Evolutionary conservation across 2,888 invertebrate genomes (phyloP).

Genomic region (Noctua pronuba): DNA sequence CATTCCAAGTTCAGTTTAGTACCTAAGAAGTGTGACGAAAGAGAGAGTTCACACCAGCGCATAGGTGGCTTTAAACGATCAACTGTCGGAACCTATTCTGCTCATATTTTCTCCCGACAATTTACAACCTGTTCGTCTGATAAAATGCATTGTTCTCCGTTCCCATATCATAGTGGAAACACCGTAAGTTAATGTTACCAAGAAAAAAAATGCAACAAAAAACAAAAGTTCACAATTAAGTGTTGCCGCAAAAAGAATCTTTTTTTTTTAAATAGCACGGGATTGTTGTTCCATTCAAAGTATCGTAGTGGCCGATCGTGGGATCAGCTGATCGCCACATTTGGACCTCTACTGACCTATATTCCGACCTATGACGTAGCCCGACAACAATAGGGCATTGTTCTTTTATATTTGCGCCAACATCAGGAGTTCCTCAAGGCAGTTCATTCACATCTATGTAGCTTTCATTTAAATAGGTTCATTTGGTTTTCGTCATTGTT

Average conservation of each 20-base stretch:
- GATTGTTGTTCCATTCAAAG: constrained; percentile 67
- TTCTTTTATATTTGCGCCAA: constrained; percentile 89
- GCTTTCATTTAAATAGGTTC: constrained; percentile 80
- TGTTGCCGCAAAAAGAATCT: constrained; percentile 64
- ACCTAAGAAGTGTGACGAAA: constrained; percentile 46
- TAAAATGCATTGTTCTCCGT: constrained; percentile 61
- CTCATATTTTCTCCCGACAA: constrained; percentile 62
- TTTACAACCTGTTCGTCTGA: constrained; percentile 60
- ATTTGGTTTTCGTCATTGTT: constrained; percentile 89
- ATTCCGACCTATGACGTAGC: constrained; percentile 88
- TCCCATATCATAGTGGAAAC: constrained; percentile 59
- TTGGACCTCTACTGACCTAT: constrained; percentile 88
- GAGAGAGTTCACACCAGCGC: constrained; percentile 52
- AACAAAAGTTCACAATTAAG: constrained; percentile 65
- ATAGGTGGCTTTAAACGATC: constrained; percentile 21
- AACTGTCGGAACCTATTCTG: constrained; percentile 47
- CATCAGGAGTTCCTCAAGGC: constrained; percentile 88
- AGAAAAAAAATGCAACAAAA: constrained; percentile 51
- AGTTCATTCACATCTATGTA: constrained; percentile 88
- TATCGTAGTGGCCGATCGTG: constrained; percentile 77
- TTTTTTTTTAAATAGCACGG: constrained; percentile 69
- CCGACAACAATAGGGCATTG: constrained; percentile 89
- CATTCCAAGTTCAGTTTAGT: constrained; percentile 5
- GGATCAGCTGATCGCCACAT: constrained; percentile 88
- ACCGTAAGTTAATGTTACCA: constrained; percentile 50